Evolutionary conservation across 2,888 invertebrate genomes (phyloP).

Genomic region (Unio delphinus): DNA sequence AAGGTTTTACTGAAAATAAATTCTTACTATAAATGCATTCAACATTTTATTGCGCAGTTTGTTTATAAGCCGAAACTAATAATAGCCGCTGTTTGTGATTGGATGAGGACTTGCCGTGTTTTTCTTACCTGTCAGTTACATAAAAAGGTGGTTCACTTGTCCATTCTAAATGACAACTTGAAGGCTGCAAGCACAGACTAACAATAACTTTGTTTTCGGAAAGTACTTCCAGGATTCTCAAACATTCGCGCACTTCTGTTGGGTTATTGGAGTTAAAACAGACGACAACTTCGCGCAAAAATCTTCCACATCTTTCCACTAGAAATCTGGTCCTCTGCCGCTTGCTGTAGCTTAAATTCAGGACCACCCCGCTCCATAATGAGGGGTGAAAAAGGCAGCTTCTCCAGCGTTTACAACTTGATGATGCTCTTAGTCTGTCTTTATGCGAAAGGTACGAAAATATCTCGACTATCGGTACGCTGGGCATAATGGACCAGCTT

Average conservation of each 20-base stretch:
- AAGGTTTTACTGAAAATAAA: too few species aligned
- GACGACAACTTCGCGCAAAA: constrained; percentile 63
- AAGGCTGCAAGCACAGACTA: constrained; percentile 63
- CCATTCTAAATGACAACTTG: constrained; percentile 68
- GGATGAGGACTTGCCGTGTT: constrained; percentile 19
- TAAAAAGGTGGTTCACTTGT: constrained; percentile 77
- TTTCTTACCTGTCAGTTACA: constrained; percentile 53
- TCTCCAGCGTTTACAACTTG: constrained; percentile 77
- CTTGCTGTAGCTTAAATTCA: constrained; percentile 44
- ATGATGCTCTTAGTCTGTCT: constrained; percentile 75
- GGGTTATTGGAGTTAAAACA: constrained; percentile 64
- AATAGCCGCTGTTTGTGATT: constrained; percentile 8
- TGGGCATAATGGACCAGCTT: constrained; percentile 64
- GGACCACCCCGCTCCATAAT: constrained; percentile 61
- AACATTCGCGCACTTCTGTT: constrained; percentile 61
- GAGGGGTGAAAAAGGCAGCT: constrained; percentile 69
- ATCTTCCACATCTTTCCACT: constrained; percentile 65
- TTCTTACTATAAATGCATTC: too few species aligned
- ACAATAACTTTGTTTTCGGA: constrained; percentile 64
- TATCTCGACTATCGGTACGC: constrained; percentile 70
- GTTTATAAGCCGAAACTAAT: constrained; percentile 15
- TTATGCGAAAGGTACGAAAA: constrained; percentile 74
- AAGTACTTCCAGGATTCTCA: constrained; percentile 57
- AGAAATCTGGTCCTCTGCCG: constrained; percentile 63
- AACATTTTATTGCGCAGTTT: constrained; percentile 3